Conservation (phyloP, 35 echinoderm and acorn worm genomes). For the Diadema setosum region DNA sequence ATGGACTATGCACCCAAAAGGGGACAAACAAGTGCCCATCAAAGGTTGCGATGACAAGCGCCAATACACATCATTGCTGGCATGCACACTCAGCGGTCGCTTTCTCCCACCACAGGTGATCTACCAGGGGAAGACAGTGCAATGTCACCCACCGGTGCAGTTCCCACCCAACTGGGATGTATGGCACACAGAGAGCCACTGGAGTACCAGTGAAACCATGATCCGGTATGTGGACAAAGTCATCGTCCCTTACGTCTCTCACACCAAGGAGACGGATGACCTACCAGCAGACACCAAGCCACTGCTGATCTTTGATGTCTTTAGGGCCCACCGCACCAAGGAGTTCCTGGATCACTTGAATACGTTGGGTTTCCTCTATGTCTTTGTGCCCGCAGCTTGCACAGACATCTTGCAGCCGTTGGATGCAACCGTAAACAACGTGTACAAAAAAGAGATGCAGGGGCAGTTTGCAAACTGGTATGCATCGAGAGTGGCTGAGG, state of each 20-base stretch:
- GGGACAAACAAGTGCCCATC: not conserved
- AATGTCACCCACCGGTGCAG: not conserved
- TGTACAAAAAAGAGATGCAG: not conserved
- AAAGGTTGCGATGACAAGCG: not conserved
- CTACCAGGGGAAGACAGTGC: not conserved
- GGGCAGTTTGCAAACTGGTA: not conserved
- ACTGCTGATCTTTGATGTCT: slow-evolving; percentile 13
- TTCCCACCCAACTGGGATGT: slow-evolving; percentile 12
- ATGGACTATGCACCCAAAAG: not conserved
- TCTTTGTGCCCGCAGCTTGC: not conserved
- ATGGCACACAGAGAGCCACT: slow-evolving; percentile 1
- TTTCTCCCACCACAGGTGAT: not conserved
- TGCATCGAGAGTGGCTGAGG: not conserved
- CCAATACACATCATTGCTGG: not conserved
- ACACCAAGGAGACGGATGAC: not conserved
- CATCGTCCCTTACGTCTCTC: not conserved
- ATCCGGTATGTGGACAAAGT: not conserved
- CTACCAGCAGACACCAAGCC: not conserved
- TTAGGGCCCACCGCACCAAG: not conserved
- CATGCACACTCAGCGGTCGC: not conserved
- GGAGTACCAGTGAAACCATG: slow-evolving; percentile 16
- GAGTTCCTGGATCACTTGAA: not conserved
- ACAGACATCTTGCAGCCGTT: not conserved
- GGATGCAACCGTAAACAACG: not conserved
- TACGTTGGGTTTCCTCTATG: not conserved